These are phyloP conservation scores for Drosophila novamexicana DNA, from an alignment of 1,140 invertebrate genomes.

Conservation along the genomic window DNA sequence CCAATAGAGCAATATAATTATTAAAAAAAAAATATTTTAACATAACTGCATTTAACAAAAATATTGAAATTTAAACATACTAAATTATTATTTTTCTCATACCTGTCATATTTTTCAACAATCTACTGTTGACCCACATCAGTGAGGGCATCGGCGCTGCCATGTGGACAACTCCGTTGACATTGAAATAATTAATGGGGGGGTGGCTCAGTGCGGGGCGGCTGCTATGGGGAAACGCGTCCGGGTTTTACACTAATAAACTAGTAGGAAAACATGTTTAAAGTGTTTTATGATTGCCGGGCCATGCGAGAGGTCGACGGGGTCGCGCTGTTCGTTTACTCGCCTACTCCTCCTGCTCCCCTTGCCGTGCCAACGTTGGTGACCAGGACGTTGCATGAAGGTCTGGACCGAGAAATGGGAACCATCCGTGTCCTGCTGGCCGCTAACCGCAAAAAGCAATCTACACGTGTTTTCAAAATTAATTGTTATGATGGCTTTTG, in stretches of 20 bases:
- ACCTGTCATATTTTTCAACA: not conserved
- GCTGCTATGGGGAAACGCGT: conserved; percentile 32
- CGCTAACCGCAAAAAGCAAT: conserved; percentile 82
- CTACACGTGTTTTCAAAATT: conserved; percentile 83
- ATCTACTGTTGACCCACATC: conserved; percentile 15
- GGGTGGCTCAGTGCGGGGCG: conserved; percentile 13
- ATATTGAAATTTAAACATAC: no score
- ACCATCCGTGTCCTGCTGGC: conserved; percentile 40
- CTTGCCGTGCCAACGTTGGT: no score
- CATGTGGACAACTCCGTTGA: conserved; percentile 69
- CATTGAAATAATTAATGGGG: conserved; percentile 73
- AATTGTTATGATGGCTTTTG: conserved; percentile 83
- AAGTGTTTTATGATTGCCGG: conserved; percentile 81
- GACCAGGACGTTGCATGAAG: conserved; percentile 4
- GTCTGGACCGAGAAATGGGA: conserved; percentile 6
- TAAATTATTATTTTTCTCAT: not conserved
- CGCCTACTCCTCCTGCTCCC: conserved; percentile 1
- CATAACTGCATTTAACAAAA: no score
- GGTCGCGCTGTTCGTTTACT: conserved; percentile 65
- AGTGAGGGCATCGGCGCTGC: conserved; percentile 48
- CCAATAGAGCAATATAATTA: no score
- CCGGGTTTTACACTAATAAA: conserved; percentile 77
- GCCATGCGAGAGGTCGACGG: conserved; percentile 70
- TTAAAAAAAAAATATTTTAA: no score
- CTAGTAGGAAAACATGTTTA: conserved; percentile 80